These are phyloP conservation scores for Perccottus glenii DNA, from an alignment of 2,113 vertebrate species.

Conservation along the genomic window DNA sequence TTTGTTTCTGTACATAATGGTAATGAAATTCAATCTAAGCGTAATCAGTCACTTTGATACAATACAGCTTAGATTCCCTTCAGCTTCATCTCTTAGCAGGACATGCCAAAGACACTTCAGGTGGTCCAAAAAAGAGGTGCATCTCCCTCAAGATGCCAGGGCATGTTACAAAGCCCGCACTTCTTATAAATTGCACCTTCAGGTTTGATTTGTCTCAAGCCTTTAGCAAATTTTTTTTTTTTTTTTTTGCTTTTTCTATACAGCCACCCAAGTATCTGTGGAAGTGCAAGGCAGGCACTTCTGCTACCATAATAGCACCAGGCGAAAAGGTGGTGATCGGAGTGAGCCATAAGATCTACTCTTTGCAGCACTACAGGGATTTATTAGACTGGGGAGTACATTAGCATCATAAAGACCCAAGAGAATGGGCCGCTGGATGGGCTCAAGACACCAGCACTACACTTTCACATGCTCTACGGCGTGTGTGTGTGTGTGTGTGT, in stretches of 20 bases:
- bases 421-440: conserved; percentile 74
- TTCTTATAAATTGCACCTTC: conserved; percentile 64
- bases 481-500: too few species aligned
- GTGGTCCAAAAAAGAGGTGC: conserved; percentile 32
- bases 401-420: conserved; percentile 84
- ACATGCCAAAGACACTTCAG: conserved; percentile 37
- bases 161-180: conserved; percentile 38
- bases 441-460: conserved; percentile 67
- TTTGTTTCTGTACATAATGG: too few species aligned
- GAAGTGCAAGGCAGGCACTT: conserved; percentile 78
- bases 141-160: conserved; percentile 7
- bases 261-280: conserved; percentile 68
- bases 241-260: conserved; percentile 48
- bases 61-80: too few species aligned
- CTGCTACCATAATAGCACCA: conserved; percentile 59
- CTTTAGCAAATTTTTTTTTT: conserved; percentile 45
- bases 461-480: conserved; percentile 63
- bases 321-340: conserved; percentile 63
- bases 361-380: conserved; percentile 80
- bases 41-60: too few species aligned
- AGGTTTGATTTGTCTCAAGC: conserved; percentile 74
- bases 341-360: conserved; percentile 79
- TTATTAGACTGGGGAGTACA: conserved; percentile 83
- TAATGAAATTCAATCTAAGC: too few species aligned
- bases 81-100: too few species aligned